Conservation (phyloP, 92 coral and sea anemone genomes). For the Epizoanthus stellaris region DNA sequence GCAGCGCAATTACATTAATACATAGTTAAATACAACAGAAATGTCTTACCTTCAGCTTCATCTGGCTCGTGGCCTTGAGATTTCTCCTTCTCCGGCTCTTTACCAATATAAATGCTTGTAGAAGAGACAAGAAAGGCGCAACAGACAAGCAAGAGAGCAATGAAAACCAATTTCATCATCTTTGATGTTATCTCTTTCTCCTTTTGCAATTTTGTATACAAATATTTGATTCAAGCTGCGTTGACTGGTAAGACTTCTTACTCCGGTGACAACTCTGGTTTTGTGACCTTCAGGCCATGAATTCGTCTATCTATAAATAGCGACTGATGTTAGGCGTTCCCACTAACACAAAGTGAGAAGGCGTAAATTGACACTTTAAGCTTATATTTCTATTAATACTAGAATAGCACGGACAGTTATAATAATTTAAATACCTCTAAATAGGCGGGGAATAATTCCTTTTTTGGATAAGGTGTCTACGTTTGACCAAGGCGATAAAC, state of each 20-base stretch:
- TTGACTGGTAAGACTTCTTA: background rate
- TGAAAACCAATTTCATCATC: background rate
- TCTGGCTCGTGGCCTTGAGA: constrained; percentile 6
- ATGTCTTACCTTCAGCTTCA: constrained; percentile 1
- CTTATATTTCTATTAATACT: background rate
- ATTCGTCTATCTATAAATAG: constrained; percentile 6
- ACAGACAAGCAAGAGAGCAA: background rate
- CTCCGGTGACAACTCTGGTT: background rate
- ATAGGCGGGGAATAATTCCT: constrained; percentile 16
- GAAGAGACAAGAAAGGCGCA: background rate
- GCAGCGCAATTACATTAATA: too few relatives aligned
- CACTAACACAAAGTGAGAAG: constrained; percentile 3
- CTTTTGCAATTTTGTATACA: background rate
- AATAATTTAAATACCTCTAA: constrained; percentile 12
- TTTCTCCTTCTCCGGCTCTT: background rate
- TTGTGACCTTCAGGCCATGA: background rate
- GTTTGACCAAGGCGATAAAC: too few relatives aligned
- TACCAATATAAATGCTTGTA: constrained; percentile 24
- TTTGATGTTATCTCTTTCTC: background rate
- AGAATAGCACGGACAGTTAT: constrained; percentile 4
- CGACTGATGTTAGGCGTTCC: constrained; percentile 13
- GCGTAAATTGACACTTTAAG: background rate
- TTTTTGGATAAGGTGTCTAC: constrained; percentile 1
- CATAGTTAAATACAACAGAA: background rate
- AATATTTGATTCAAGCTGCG: background rate